Evolutionary conservation across 2,888 invertebrate species (phyloP), one percentile per base, ranked within the genome.

Genomic region (Pharmacophagus antenor): DNA sequence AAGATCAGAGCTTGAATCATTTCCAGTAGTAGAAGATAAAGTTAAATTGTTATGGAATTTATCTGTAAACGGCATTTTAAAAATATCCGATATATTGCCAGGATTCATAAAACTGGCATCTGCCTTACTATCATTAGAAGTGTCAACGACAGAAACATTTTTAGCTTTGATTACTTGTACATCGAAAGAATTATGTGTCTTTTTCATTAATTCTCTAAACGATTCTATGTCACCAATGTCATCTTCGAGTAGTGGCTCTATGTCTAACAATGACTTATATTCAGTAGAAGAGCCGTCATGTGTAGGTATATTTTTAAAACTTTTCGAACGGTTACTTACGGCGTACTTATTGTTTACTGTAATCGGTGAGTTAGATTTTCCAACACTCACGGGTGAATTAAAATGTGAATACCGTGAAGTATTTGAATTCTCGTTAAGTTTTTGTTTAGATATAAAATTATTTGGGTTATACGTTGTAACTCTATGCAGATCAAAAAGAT

Each of bases 221-320:
- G 88, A 82, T 67, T 81, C 84, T 49, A 87, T 74, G 63, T 91
- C 91, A 67, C 92, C 90, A 58, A 92, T 91, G 49, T 92, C 92
- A 70, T 92, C 93, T 79, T 93, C 92, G 27, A 93, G 82, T 58
- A 93, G 76, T 8, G 92, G 91, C 71, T 92, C 92, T 67, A 93
- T 80, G 70, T 92, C 92, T 67, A 92, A 75, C 47, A 91, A 73
- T n/a, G 85, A 82, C 70, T 89, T 91, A 63, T 86, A 88, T 78
- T 91, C 91, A 8, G 89, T 90, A 18, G 88, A 85, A 66, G 85
- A 74, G 68, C 75, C 78, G 46, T 76, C 77, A 69, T 82, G 76
- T 42, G 68, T 21, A 31, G 68, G 67, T 44, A 77, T 80, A 10
- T 76, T 66, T 67, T 77, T 80, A 18, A 72, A 65, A 55, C 65